Evolutionary conservation across 2,797 vertebrate genomes (phyloP), one percentile per base, ranked within the genome.

Genomic region (Neoniphon sammara): DNA sequence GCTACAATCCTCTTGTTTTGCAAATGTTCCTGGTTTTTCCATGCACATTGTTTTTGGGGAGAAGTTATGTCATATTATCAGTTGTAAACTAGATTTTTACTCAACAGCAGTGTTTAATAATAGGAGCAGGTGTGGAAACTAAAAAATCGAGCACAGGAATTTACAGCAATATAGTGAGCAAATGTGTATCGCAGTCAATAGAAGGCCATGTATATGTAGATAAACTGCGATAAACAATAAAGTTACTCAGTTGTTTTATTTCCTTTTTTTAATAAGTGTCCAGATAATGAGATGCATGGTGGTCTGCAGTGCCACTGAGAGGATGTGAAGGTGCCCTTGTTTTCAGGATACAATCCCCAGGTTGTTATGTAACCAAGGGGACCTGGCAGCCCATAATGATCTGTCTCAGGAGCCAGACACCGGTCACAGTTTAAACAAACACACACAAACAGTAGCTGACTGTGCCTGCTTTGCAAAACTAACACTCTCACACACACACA

Each of bases 321-420:
- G 36, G 77, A 75, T 60, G 69, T 88, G 79, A 91, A 82, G 65
- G 85, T 66, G 84, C 55, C 64, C 39, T 82, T 91, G 86, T 88
- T 61, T 79, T 76, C 62, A 78, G 72, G 73, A 86, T 7, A 91
- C 84, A 91, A 83, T 59, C 77, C 65, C 44, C 54, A n/a, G 67
- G 8, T 77, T 88, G 86, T 86, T 88, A 74, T 67, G 67, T 80
- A 81, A 85, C 49, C 0, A n/a, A 17, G 17, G 42, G 69, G 67
- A 8, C 66, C 34, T 34, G 71, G 44, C 49, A 57, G 53, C 3
- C 14, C 52, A 54, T 82, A 78, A 79, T 27, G 52, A 73, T 0
- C 46, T 0, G 78, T 82, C 83, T 78, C 86, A 44, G 53, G 81
- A 72, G 85, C 3, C 63, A 15, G 8, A 52, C 50, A 4, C 71